Percentiles rank a stretch among this genome's conserved stretches.
These are phyloP conservation scores for Agriotes lineatus DNA, from an alignment of 2,888 invertebrate genomes.

Conservation along the genomic window DNA sequence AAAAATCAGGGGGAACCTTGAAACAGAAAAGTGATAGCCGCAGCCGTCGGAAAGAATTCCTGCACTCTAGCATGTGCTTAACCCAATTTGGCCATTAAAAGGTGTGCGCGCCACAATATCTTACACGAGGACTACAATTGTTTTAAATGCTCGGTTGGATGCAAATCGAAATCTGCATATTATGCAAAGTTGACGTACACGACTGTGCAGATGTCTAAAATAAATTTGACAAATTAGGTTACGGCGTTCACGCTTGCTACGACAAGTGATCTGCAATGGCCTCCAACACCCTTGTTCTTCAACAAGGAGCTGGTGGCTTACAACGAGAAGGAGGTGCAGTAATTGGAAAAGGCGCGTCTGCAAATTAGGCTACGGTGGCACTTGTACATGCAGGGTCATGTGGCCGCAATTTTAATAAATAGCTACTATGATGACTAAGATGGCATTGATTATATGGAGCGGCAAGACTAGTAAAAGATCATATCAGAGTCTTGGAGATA, in stretches of 20 bases:
- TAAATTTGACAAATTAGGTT: slow-evolving; percentile 48
- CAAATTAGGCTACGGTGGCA: not conserved
- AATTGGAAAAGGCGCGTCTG: slow-evolving; percentile 12
- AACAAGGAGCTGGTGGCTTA: not conserved
- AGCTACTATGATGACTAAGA: not conserved
- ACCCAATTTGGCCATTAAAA: slow-evolving; percentile 12
- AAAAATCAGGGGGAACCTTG: slow-evolving; percentile 13
- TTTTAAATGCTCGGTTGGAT: slow-evolving; percentile 25
- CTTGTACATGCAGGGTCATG: not conserved
- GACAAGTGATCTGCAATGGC: slow-evolving; percentile 39
- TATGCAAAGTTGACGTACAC: slow-evolving; percentile 43
- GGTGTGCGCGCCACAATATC: slow-evolving; percentile 12
- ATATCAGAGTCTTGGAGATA: no score
- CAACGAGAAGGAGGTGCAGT: slow-evolving; percentile 12
- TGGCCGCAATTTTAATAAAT: not conserved
- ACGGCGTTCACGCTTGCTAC: slow-evolving; percentile 36
- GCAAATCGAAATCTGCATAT: slow-evolving; percentile 41
- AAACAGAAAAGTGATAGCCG: not conserved
- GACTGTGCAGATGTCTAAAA: slow-evolving; percentile 44
- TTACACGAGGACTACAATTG: slow-evolving; percentile 18
- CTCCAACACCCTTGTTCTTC: slow-evolving; percentile 23
- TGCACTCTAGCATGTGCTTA: slow-evolving; percentile 8
- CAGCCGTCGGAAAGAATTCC: not conserved
- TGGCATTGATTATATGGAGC: no score
- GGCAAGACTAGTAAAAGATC: no score